A percentile compares a stretch with the other conserved stretches of the same genome.
These are phyloP conservation scores for Labeo rohita DNA, from an alignment of 2,113 vertebrate species.

Conservation along the genomic window DNA sequence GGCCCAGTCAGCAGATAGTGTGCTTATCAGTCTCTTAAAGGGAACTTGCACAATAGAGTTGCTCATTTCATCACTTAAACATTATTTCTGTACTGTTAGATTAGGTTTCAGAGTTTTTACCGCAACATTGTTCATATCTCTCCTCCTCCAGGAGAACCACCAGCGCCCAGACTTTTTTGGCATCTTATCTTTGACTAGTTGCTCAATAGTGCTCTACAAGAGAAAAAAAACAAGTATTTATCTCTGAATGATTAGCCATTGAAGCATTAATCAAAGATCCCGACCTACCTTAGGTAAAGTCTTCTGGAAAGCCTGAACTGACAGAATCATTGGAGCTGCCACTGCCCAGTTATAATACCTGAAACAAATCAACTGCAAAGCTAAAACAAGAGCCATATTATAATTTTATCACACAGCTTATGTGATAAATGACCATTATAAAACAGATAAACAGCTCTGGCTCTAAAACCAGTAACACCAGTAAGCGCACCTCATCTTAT, in stretches of 20 bases:
- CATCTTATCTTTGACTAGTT: slow-evolving; percentile 90
- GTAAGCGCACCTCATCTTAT: background rate
- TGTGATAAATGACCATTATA: background rate
- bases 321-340: slow-evolving; percentile 92
- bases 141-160: slow-evolving; percentile 93
- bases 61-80: background rate
- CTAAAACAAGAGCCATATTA: background rate
- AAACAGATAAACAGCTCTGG: background rate
- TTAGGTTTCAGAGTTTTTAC: slow-evolving; percentile 53
- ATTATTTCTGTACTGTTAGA: background rate
- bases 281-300: slow-evolving; percentile 87
- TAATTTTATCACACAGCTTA: background rate
- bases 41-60: background rate
- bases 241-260: background rate
- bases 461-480: background rate
- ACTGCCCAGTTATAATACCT: slow-evolving; percentile 97
- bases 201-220: slow-evolving; percentile 80
- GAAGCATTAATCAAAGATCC: background rate
- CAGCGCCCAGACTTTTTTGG: slow-evolving; percentile 86
- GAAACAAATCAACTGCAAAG: slow-evolving; percentile 9
- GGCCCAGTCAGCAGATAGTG: background rate
- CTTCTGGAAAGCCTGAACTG: slow-evolving; percentile 90
- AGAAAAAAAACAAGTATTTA: background rate
- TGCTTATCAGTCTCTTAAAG: background rate
- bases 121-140: slow-evolving; percentile 74